phyloP scores from a whole-genome alignment of 2,888 invertebrate genomes.

The Tipula helvola region DNA sequence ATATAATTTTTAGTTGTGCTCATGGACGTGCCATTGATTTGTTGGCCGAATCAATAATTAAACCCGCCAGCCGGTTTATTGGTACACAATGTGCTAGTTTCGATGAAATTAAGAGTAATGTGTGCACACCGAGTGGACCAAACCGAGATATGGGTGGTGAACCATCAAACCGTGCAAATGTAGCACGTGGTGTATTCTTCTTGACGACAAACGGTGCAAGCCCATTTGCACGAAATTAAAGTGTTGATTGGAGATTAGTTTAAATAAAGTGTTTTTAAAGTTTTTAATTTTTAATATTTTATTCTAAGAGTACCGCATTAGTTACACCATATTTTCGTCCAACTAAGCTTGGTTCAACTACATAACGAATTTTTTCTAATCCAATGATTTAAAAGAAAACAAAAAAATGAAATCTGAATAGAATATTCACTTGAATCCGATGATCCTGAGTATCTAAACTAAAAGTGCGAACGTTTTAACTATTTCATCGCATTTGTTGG shows the following conservation, averaged over 20 bases:
- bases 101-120: constrained; percentile 13
- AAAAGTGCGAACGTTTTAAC: too few species aligned
- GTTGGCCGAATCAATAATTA: constrained; percentile 30
- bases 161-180: constrained; percentile 19
- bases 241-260: background rate
- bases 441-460: too few species aligned
- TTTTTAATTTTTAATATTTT: too few species aligned
- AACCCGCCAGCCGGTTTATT: constrained; percentile 6
- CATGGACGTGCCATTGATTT: constrained; percentile 29
- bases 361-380: too few species aligned
- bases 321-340: too few species aligned
- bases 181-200: constrained; percentile 25
- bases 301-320: too few species aligned
- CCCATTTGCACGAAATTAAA: background rate
- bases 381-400: too few species aligned
- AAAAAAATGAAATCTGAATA: too few species aligned
- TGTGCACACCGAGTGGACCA: constrained; percentile 24
- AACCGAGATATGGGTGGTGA: constrained; percentile 30
- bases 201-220: background rate
- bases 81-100: constrained; percentile 11
- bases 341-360: too few species aligned
- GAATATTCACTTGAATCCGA: too few species aligned
- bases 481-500: too few species aligned
- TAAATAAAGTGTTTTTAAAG: too few species aligned
- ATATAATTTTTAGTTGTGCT: constrained; percentile 21